These are phyloP conservation scores for Misgurnus anguillicaudatus DNA, from an alignment of 2,113 vertebrate species.

Conservation along the genomic window DNA sequence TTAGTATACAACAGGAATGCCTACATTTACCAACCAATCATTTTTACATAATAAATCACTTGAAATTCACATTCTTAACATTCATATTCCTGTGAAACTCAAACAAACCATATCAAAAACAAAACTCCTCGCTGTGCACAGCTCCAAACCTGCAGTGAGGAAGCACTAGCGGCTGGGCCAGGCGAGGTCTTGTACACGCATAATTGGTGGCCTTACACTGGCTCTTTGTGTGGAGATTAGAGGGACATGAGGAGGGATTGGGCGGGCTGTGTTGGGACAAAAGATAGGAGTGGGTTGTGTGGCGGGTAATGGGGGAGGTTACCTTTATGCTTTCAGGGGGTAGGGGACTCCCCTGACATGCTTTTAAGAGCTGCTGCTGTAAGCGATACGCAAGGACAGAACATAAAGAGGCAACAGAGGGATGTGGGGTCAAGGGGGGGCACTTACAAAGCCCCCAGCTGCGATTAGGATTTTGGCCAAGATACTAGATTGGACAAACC, in stretches of 20 bases:
- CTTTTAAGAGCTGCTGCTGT: constrained; percentile 46
- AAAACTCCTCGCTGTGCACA: background rate
- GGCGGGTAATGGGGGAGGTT: constrained; percentile 52
- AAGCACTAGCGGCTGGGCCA: constrained; percentile 40
- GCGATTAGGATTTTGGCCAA: constrained; percentile 58
- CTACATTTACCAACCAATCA: too few species aligned
- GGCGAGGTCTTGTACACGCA: constrained; percentile 66
- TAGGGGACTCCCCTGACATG: constrained; percentile 38
- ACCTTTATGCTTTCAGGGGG: constrained; percentile 46
- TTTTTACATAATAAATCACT: too few species aligned
- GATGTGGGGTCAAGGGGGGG: constrained; percentile 50
- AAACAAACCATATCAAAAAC: background rate
- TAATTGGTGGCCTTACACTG: constrained; percentile 77
- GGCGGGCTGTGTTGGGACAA: constrained; percentile 68
- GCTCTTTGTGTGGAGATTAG: constrained; percentile 81
- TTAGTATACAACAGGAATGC: too few species aligned
- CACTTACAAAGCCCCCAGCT: constrained; percentile 58
- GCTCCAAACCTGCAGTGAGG: constrained; percentile 10
- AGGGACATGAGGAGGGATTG: constrained; percentile 75
- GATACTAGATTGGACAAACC: constrained; percentile 71
- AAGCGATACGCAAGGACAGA: constrained; percentile 57
- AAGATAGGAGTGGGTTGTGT: constrained; percentile 59
- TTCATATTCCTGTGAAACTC: background rate
- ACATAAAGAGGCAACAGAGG: constrained; percentile 41
- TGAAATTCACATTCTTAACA: too few species aligned